Evolutionary conservation across 30 jellyfish, hydroid and myxozoan species (phyloP), one percentile per base, ranked within the genome.

Genomic region (Aurelia aurita complex sp. Pacific): DNA sequence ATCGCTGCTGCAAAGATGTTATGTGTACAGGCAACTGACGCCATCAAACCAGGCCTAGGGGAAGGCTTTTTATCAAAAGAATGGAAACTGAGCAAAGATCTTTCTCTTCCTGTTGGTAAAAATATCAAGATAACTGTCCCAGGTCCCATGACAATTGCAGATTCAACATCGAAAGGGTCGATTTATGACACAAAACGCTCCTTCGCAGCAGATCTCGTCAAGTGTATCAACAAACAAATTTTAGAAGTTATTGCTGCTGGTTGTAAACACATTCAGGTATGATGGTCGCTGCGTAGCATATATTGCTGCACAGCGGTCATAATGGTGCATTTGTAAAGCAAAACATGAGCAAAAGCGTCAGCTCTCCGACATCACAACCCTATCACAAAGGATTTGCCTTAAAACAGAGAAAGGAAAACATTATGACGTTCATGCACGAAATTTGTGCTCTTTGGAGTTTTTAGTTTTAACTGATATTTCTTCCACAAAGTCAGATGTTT

Each of bases 61-160:
- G 23, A 50, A 82, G 94, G 46, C 60, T 36, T 32, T 17, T 74
- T 69, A 64, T 59, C 81, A 19, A 36, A 34, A n/a, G 94, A 84
- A 65, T 84, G 94, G 94, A 54, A 43, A 33, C 34, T 64, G 77
- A 69, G 91, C 17, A 83, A 76, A 29, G 77, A 64, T 29, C 14
- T 67, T 14, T 46, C 57, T 46, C 15, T 46, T 9, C 57, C 57
- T 61, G 18, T 64, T 12, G 34, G 46, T 32, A 75, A 33, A 15
- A 83, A 73, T 12, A 52, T 85, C 54, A 85, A 85, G 77, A 53
- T 32, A 19, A 85, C 95, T 3, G 57, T 85, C 50, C 95, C 89
- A 6, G 95, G 95, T 16, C 89, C 95, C 14, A 52, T 85, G 76
- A 85, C 95, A 46, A 75, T 85, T n/a, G 67, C 68, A 14, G 95